Base-by-base conservation (phyloP, 2,797 vertebrate species). In the Poeciliopsis presidionis region DNA sequence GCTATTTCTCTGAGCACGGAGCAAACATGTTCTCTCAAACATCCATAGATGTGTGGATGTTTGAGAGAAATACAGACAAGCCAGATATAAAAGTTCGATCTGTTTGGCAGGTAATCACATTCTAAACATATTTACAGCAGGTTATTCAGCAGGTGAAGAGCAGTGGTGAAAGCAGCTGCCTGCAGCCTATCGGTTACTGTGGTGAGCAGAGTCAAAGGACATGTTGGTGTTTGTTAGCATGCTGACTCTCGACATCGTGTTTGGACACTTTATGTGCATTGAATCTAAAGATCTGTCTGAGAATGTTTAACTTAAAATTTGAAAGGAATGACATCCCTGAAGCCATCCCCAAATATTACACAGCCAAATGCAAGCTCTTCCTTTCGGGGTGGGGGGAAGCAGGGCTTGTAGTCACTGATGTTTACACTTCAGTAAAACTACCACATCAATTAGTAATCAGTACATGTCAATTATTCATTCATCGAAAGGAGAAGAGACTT, bases 41-140 rank as follows among this genome's bases (percentile, higher is more conserved):
- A 3, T 25, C 2, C 20, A n/a, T 9, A 22, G 22, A n/a, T 57
- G 8, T 51, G 30, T 18, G 14, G 5, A 14, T 28, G 25, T 33
- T 30, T 30, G 13, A 33, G 1, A n/a, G 25, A 22, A 45, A 55
- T 55, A 33, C 7, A 47, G 55, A 5, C 49, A 13, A 53, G 7
- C 1, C 39, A 28, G 5, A 61, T 74, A 65, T 69, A 76, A 67
- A 36, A 33, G 14, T 70, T 71, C 41, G n/a, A 53, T 69, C 73
- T 41, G 65, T 85, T 69, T 76, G 63, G 8, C 13, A 28, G 6
- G 13, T n/a, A n/a, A 45, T 46, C 39, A 63, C n/a, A 65, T 55
- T 61, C 63, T 46, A 41, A 70, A 74, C 82, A 81, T 72, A 57
- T 73, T 83, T 81, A 43, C 78, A 83, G 82, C 39, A 83, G 18